phyloP scores from a whole-genome alignment of 2,888 invertebrate genomes.

The Laspeyria flexula region DNA sequence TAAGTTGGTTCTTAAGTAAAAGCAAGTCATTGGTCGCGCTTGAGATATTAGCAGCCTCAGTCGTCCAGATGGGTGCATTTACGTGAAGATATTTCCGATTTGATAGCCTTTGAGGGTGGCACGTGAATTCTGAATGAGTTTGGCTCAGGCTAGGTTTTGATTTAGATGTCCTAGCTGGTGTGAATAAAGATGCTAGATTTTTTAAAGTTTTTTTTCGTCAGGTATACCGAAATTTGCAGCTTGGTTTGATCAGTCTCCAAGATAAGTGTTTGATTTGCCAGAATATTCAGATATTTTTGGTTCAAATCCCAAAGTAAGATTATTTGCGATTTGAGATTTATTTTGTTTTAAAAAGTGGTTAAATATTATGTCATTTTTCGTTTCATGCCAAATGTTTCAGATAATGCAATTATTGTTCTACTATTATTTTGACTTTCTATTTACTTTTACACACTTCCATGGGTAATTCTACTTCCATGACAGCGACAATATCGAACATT shows the following conservation, averaged over 20 bases:
- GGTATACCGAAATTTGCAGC: neutral
- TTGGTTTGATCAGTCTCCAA: neutral
- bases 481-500: no score
- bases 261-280: neutral
- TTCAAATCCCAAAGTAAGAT: no score
- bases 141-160: conserved; percentile 35
- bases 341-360: no score
- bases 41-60: conserved; percentile 82
- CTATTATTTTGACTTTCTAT: no score
- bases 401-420: no score
- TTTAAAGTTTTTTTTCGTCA: conserved; percentile 15
- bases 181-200: conserved; percentile 27
- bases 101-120: conserved; percentile 75
- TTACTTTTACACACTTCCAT: no score
- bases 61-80: conserved; percentile 76
- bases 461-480: no score
- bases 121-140: conserved; percentile 46
- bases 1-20: conserved; percentile 65
- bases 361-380: no score
- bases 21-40: conserved; percentile 72
- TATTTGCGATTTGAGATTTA: no score
- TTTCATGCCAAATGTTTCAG: no score
- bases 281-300: neutral
- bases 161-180: conserved; percentile 37
- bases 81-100: conserved; percentile 74